Conservation (phyloP, 2,888 invertebrate species). For the Trichacis sp. region DNA sequence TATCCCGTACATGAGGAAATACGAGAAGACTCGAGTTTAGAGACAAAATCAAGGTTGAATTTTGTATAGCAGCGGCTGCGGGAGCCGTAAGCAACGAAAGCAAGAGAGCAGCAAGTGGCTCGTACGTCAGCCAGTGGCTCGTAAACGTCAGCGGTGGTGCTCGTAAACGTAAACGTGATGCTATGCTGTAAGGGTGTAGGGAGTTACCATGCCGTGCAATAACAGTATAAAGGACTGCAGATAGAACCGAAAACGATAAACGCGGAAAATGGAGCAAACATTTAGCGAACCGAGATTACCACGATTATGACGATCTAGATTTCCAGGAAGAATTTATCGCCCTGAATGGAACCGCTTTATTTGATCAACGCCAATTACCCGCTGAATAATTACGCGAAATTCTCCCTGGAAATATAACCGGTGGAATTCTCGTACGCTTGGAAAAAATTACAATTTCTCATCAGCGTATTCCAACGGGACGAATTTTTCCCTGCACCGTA, state of each 20-base stretch:
- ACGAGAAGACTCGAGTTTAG: conserved; percentile 38
- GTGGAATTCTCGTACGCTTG: background rate
- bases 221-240: conserved; percentile 60
- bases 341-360: background rate
- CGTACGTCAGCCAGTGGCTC: conserved; percentile 70
- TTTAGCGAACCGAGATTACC: conserved; percentile 20
- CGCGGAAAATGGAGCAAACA: conserved; percentile 30
- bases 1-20: conserved; percentile 24
- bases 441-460: too few species aligned
- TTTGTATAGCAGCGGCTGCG: conserved; percentile 50
- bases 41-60: conserved; percentile 55
- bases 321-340: conserved; percentile 8
- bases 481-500: too few species aligned
- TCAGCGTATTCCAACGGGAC: too few species aligned
- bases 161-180: conserved; percentile 70
- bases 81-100: conserved; percentile 63
- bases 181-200: conserved; percentile 62
- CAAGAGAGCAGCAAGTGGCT: conserved; percentile 68
- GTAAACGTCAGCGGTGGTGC: conserved; percentile 69
- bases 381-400: background rate
- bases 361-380: background rate
- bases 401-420: background rate
- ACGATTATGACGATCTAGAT: conserved; percentile 26
- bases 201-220: conserved; percentile 61
- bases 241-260: conserved; percentile 47